Evolutionary conservation across 1,140 invertebrate species (phyloP), one percentile per base, ranked within the genome.

Genomic region (Apis cerana): DNA sequence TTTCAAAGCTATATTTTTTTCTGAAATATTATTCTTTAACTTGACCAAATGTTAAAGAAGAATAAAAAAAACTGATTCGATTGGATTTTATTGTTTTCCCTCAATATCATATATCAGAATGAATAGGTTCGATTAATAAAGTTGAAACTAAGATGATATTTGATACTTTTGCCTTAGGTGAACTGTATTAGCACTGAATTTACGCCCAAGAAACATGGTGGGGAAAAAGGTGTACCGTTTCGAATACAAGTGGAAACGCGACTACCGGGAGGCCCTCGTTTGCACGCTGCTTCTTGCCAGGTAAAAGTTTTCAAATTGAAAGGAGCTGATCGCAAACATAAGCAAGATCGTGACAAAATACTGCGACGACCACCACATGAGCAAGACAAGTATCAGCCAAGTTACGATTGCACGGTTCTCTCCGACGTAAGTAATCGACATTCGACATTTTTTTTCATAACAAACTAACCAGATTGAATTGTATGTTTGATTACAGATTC

Each of bases 101-200:
- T 43, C 33, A 43, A 43, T 43, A 43, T 43, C 33, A 43, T 43
- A 43, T 43, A 43, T 43, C 33, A 43, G 33, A 43, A 43, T 43
- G 33, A 43, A 43, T 43, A 43, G 4, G 33, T 43, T 43, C 33
- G 33, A 43, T 43, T 43, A 43, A 43, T 43, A 43, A 43, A 43
- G 4, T 43, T 43, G 12, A 50, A 23, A 50, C 27, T 77, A 48
- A 77, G n/a, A 17, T 19, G 15, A 27, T 11, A 17, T 59, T 52
- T 8, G 13, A 52, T 21, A 4, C 7, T 12, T 77, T 54, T n/a
- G 19, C 89, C 82, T 8, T 88, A 97, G 97, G 97, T 99, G 5
- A 98, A 99, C 93, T 99, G 98, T 92, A 99, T 99, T 82, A 99
- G 98, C 83, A 99, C 99, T 7, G 99, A 99, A 94, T 99, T 99